phyloP scores from a whole-genome alignment of 2,113 vertebrate genomes.

The Coryphaenoides rupestris region DNA sequence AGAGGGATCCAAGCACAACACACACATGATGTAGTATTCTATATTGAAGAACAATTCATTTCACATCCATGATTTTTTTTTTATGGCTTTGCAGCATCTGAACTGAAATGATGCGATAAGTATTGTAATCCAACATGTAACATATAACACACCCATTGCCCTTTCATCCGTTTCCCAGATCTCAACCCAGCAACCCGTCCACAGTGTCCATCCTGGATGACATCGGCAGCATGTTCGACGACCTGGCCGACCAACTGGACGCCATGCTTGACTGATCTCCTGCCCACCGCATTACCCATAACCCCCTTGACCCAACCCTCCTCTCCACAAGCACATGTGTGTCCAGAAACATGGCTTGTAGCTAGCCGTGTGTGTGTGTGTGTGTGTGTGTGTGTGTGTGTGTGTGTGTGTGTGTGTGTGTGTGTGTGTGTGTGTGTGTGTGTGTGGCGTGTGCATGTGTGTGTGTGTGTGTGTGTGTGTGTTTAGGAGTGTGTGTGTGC shows the following conservation, averaged over 20 bases:
- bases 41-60: too few species aligned
- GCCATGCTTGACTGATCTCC: constrained; percentile 67
- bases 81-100: too few species aligned
- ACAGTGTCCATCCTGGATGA: constrained; percentile 68
- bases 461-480: constrained; percentile 1
- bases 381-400: constrained; percentile 27
- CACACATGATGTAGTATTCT: too few species aligned
- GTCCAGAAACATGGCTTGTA: constrained; percentile 16
- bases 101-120: too few species aligned
- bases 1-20: too few species aligned
- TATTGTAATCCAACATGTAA: too few species aligned
- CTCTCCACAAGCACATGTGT: constrained; percentile 31
- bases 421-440: constrained; percentile 30
- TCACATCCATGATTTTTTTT: too few species aligned
- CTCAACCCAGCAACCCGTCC: constrained; percentile 47
- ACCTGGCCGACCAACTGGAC: constrained; percentile 69
- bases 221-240: constrained; percentile 72
- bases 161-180: constrained; percentile 16
- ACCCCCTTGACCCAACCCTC: neutral
- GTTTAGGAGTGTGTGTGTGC: constrained; percentile 9
- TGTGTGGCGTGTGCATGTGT: constrained; percentile 27
- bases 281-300: constrained; percentile 12
- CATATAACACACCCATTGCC: neutral
- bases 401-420: constrained; percentile 27
- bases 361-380: constrained; percentile 32